A percentile compares a stretch with the other conserved stretches of the same genome.
phyloP scores from a whole-genome alignment of 2,113 vertebrate species.

The Pleuronectes platessa region DNA sequence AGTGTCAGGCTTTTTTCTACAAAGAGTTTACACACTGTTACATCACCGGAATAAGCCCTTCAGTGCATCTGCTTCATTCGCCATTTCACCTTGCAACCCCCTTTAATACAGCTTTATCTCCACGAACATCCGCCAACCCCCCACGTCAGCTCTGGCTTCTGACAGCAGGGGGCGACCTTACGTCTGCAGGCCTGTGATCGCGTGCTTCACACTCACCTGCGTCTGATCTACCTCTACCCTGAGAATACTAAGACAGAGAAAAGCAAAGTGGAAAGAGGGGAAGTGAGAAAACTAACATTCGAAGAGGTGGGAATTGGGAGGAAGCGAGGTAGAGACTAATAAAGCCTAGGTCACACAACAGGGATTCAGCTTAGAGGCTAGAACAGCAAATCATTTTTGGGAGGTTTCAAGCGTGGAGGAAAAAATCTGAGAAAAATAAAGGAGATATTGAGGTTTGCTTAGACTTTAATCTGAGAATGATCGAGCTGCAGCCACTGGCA shows the following conservation, averaged over 20 bases:
- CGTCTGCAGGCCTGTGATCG: constrained; percentile 41
- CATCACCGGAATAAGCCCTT: constrained; percentile 68
- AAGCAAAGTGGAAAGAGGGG: constrained; percentile 22
- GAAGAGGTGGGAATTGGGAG: constrained; percentile 1
- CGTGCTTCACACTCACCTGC: constrained; percentile 60
- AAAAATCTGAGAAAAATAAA: constrained; percentile 3
- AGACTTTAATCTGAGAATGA: constrained; percentile 9
- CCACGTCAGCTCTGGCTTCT: constrained; percentile 25
- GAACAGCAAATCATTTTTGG: constrained; percentile 24
- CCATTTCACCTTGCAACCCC: background rate
- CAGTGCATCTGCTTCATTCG: constrained; percentile 34
- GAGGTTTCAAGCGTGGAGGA: constrained; percentile 9
- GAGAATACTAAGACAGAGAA: constrained; percentile 69
- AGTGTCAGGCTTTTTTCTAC: constrained; percentile 64
- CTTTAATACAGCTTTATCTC: background rate
- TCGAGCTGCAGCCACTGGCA: constrained; percentile 14
- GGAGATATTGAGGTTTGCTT: background rate
- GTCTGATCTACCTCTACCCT: constrained; percentile 76
- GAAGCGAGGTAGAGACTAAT: constrained; percentile 70
- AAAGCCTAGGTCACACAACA: constrained; percentile 70
- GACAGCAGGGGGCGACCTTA: constrained; percentile 68
- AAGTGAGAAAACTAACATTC: constrained; percentile 35
- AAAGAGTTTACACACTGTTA: constrained; percentile 55
- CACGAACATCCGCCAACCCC: constrained; percentile 17
- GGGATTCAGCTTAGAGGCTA: constrained; percentile 20